phyloP scores from a whole-genome alignment of 2,113 vertebrate genomes.

The Bubo blakistoni region DNA sequence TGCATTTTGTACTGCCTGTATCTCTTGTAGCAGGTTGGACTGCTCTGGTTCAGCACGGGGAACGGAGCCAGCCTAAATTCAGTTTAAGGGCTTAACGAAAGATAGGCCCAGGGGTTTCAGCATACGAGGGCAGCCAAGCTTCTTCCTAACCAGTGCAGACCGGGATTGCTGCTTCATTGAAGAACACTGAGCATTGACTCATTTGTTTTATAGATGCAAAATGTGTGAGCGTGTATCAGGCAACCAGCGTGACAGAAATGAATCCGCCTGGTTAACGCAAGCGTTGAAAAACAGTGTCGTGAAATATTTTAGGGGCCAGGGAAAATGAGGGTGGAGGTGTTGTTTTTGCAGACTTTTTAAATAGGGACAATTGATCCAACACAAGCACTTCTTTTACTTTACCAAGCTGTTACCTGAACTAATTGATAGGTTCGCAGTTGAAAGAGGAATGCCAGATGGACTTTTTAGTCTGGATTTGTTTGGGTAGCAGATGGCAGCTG shows the following conservation, averaged over 20 bases:
- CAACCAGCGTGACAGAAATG: background rate
- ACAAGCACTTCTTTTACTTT: background rate
- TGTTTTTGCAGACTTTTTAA: background rate
- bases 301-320: background rate
- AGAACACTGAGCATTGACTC: background rate
- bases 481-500: background rate
- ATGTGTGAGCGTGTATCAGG: background rate
- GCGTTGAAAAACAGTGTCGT: background rate
- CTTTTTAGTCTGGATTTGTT: background rate
- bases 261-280: rapidly evolving
- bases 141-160: background rate
- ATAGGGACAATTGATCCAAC: background rate
- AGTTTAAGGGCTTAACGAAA: background rate
- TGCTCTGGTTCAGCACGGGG: too few species aligned
- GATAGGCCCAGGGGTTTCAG: background rate
- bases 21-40: background rate
- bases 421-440: background rate
- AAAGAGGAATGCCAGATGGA: background rate
- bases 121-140: background rate
- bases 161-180: background rate
- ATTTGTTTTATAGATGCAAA: background rate
- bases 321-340: background rate
- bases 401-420: constrained; percentile 13
- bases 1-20: background rate
- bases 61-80: background rate